These are phyloP conservation scores for Polypedilum vanderplanki DNA, from an alignment of 1,140 invertebrate genomes.

Conservation along the genomic window DNA sequence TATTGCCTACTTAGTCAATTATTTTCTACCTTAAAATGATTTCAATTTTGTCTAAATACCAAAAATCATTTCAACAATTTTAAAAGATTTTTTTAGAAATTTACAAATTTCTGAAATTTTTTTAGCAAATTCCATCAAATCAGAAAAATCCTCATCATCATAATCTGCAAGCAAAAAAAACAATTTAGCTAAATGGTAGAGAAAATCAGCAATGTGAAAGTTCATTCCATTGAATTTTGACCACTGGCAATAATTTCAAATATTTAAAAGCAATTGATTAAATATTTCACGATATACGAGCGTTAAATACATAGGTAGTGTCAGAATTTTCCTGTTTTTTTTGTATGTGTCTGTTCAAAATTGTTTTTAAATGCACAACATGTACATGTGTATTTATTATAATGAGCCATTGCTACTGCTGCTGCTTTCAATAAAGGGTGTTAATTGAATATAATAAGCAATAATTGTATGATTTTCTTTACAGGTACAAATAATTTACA, in stretches of 20 bases:
- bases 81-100: neutral
- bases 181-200: too few relatives aligned
- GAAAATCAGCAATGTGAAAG: neutral
- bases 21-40: too few relatives aligned
- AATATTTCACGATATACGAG: slow-evolving; percentile 1
- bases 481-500: slow-evolving; percentile 24
- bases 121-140: neutral
- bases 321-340: too few relatives aligned
- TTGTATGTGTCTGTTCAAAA: too few relatives aligned
- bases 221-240: neutral
- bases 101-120: neutral
- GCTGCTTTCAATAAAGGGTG: neutral
- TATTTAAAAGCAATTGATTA: slow-evolving; percentile 17
- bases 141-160: neutral
- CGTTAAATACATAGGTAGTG: too few relatives aligned
- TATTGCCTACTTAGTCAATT: too few relatives aligned
- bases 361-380: neutral
- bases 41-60: too few relatives aligned
- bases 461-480: neutral
- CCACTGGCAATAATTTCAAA: slow-evolving; percentile 26
- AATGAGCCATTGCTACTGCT: neutral
- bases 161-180: too few relatives aligned
- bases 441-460: slow-evolving; percentile 26
- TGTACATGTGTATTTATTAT: neutral
- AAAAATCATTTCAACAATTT: too few relatives aligned